A percentile compares a stretch with the other conserved stretches of the same genome.
phyloP scores from a whole-genome alignment of 2,113 vertebrate species.

The Saccopteryx leptura region DNA sequence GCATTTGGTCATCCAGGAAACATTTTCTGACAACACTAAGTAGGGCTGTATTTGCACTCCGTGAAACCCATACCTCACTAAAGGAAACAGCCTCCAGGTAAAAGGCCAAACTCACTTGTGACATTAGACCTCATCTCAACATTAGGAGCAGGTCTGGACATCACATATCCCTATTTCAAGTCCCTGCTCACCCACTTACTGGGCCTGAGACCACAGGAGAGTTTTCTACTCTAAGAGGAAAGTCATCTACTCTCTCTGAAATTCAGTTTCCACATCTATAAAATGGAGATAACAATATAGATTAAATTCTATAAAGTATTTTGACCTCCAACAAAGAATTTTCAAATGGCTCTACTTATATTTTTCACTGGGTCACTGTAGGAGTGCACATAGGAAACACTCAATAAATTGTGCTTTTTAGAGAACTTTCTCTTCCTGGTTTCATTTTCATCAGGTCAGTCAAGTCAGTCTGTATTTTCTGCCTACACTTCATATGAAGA shows the following conservation, averaged over 20 bases:
- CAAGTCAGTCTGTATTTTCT: neutral
- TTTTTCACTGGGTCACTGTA: neutral
- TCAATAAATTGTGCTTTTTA: neutral
- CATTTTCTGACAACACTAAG: neutral
- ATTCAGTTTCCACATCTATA: neutral
- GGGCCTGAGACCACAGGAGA: neutral
- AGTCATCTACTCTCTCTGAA: no score
- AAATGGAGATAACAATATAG: neutral
- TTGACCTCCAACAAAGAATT: neutral
- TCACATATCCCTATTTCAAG: neutral
- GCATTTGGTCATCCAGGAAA: neutral
- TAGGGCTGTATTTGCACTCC: neutral
- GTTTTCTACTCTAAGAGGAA: neutral
- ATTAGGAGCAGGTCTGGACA: neutral
- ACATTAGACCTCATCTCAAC: accelerated
- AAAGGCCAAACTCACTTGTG: neutral
- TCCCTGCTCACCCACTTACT: neutral
- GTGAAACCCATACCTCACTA: neutral
- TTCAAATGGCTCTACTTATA: neutral
- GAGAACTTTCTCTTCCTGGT: neutral
- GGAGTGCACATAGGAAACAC: neutral
- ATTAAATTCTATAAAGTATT: neutral
- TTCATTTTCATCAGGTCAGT: neutral
- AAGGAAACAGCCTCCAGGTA: neutral
- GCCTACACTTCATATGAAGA: neutral